phyloP scores from a whole-genome alignment of 2,888 invertebrate species.

The Yponomeuta plumbellus region DNA sequence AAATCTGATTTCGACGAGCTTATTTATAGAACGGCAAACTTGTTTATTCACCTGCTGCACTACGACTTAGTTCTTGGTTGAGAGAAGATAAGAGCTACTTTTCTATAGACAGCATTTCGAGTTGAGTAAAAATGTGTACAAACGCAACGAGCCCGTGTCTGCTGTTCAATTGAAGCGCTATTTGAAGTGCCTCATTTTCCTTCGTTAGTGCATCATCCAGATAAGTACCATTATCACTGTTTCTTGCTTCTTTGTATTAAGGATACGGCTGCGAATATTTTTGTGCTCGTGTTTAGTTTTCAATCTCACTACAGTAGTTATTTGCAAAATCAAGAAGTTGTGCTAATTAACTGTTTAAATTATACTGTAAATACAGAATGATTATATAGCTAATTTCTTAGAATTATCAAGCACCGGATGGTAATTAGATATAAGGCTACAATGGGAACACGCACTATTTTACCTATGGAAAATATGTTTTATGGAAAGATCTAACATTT shows the following conservation, averaged over 20 bases:
- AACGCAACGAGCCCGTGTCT: slow-evolving; percentile 9
- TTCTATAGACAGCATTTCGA: background rate
- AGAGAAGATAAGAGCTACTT: background rate
- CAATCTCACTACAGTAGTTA: background rate
- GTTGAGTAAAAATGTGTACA: background rate
- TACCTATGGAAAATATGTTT: no score
- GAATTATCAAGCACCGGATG: no score
- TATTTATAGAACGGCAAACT: slow-evolving; percentile 13
- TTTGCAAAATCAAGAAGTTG: no score
- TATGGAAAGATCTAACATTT: no score
- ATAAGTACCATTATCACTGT: slow-evolving; percentile 27
- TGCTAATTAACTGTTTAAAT: no score
- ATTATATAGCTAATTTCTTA: no score
- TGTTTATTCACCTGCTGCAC: background rate
- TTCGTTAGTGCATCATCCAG: slow-evolving; percentile 34
- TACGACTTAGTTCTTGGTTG: background rate
- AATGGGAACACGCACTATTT: no score
- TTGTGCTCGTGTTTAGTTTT: background rate
- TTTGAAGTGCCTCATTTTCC: slow-evolving; percentile 39
- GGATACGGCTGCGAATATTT: background rate
- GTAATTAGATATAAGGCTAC: no score
- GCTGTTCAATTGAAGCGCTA: background rate
- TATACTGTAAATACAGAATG: no score
- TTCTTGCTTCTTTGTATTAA: slow-evolving; percentile 11
- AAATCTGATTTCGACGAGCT: slow-evolving; percentile 16